phyloP scores from a whole-genome alignment of 2,113 vertebrate species.

The Malurus melanocephalus region DNA sequence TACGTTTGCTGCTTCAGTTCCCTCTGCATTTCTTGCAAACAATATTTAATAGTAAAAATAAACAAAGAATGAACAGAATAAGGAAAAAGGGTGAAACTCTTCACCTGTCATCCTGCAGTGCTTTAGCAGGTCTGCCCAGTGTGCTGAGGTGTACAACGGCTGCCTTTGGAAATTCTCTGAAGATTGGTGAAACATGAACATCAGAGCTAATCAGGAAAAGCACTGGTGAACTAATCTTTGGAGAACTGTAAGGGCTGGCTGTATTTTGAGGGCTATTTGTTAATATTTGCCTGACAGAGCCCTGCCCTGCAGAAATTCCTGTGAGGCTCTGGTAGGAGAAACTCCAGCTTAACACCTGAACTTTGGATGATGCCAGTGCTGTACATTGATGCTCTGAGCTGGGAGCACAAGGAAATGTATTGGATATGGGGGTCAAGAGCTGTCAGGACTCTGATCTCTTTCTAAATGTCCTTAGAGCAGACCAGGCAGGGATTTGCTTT shows the following conservation, averaged over 20 bases:
- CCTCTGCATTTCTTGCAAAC: not conserved
- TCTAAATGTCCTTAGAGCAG: not conserved
- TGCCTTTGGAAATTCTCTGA: not conserved
- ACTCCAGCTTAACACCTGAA: not conserved
- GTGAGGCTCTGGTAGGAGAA: not conserved
- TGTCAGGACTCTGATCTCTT: not conserved
- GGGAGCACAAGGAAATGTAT: not conserved
- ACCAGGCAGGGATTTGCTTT: not conserved
- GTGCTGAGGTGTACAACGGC: not conserved
- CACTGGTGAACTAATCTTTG: not conserved
- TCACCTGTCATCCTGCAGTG: not conserved
- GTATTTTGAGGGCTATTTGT: not conserved
- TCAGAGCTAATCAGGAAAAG: not conserved
- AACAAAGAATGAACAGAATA: not conserved
- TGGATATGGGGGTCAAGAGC: not conserved
- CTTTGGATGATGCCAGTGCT: not conserved
- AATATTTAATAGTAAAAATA: not conserved
- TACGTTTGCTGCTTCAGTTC: not conserved
- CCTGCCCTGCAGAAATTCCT: not conserved
- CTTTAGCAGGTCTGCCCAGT: not conserved
- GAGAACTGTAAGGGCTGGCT: not conserved
- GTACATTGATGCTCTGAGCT: not conserved
- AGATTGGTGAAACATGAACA: not conserved
- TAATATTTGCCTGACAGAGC: not conserved
- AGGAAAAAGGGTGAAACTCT: not conserved